phyloP scores from a whole-genome alignment of 2,888 invertebrate genomes.

The Acanthoscelides obtectus region DNA sequence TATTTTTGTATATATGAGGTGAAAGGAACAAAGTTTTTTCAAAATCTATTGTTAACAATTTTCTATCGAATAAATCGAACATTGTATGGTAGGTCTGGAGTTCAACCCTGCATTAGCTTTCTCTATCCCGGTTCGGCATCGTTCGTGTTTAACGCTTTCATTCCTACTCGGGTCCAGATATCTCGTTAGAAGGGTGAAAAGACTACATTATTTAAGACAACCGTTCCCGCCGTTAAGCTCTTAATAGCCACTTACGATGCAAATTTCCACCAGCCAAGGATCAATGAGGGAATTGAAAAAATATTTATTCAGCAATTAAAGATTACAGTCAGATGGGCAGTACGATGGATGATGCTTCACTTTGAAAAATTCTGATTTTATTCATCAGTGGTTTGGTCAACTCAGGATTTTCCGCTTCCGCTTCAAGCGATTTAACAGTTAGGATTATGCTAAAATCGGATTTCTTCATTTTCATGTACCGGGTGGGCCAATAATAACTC shows the following conservation, averaged over 20 bases:
- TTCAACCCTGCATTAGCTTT: neutral
- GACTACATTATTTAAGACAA: neutral
- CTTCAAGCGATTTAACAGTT: too few relatives aligned
- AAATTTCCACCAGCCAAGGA: conserved; percentile 12
- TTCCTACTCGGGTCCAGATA: neutral
- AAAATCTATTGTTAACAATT: too few relatives aligned
- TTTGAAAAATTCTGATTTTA: too few relatives aligned
- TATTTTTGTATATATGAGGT: too few relatives aligned
- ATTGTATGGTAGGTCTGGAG: too few relatives aligned
- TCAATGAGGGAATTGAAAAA: conserved; percentile 24
- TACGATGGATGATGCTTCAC: neutral
- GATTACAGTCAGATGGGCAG: neutral
- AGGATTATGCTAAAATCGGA: too few relatives aligned
- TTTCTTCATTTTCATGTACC: too few relatives aligned
- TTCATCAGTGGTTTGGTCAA: too few relatives aligned
- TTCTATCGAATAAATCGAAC: too few relatives aligned
- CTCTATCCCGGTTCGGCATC: neutral
- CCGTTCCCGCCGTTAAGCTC: neutral
- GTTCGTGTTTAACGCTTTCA: neutral
- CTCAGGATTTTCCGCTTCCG: too few relatives aligned
- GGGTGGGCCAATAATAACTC: too few relatives aligned
- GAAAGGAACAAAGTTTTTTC: too few relatives aligned
- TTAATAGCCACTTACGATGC: conserved; percentile 18
- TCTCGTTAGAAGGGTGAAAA: neutral
- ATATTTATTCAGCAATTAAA: conserved; percentile 19